Evolutionary conservation across 1,140 invertebrate species (phyloP).

Genomic region (Pteromalus puparum): DNA sequence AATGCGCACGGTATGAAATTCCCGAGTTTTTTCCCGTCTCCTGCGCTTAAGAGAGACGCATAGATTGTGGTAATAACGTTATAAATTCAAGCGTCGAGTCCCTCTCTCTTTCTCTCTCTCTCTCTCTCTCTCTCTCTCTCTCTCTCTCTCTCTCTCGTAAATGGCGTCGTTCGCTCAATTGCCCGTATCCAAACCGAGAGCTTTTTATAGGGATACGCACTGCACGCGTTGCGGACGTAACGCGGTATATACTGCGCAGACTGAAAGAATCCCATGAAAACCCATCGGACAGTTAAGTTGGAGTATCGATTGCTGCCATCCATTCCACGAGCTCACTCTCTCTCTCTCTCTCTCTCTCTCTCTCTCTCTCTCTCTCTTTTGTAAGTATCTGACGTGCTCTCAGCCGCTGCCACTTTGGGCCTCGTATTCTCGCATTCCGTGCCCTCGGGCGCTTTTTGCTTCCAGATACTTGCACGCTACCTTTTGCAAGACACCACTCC

Average conservation of each 20-base stretch:
- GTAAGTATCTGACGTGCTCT: too few species aligned
- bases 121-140: neutral
- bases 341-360: too few species aligned
- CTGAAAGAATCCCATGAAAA: constrained; percentile 26
- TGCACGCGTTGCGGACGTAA: neutral
- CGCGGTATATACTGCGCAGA: neutral
- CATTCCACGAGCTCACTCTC: neutral
- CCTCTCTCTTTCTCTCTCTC: neutral
- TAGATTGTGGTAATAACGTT: constrained; percentile 46
- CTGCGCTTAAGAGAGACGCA: constrained; percentile 19
- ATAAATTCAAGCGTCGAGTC: constrained; percentile 29
- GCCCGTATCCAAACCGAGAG: constrained; percentile 30
- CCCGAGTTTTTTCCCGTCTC: constrained; percentile 17
- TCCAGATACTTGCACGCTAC: too few species aligned
- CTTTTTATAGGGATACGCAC: constrained; percentile 14
- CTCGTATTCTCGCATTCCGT: too few species aligned
- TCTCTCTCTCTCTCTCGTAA: neutral
- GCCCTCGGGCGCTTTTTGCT: too few species aligned
- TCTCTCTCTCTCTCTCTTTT: too few species aligned
- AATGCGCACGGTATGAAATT: constrained; percentile 5
- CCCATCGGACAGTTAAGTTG: constrained; percentile 1
- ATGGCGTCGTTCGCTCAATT: constrained; percentile 29
- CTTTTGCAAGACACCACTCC: too few species aligned
- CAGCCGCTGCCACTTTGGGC: too few species aligned
- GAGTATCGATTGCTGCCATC: constrained; percentile 5